Percentiles rank a stretch among this genome's conserved stretches.
phyloP scores from a whole-genome alignment of 2,888 invertebrate genomes.

The Allygus modestus region DNA sequence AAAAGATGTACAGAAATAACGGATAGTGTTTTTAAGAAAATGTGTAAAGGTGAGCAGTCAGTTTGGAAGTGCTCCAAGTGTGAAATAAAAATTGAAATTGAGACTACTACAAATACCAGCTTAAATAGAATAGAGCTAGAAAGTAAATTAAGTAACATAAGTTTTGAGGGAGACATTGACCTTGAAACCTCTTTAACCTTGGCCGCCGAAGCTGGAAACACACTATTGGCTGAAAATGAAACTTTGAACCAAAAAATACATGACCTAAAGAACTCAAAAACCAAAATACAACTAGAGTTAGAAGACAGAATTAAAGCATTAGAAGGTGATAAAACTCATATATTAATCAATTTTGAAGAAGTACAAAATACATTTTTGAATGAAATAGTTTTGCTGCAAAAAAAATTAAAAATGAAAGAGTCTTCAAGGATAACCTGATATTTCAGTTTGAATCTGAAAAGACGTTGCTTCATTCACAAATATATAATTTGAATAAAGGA shows the following conservation, averaged over 20 bases:
- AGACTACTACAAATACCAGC: neutral
- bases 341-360: neutral
- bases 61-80: neutral
- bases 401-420: neutral
- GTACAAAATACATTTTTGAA: neutral
- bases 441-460: slow-evolving; percentile 1
- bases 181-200: slow-evolving; percentile 17
- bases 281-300: neutral
- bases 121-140: neutral
- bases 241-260: slow-evolving; percentile 14
- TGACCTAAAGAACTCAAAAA: neutral
- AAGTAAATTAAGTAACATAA: neutral
- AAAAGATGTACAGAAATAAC: neutral
- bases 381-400: neutral
- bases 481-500: neutral
- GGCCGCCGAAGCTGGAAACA: neutral
- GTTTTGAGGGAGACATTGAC: neutral
- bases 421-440: neutral
- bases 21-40: neutral
- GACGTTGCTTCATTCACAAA: neutral
- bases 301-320: slow-evolving; percentile 9
- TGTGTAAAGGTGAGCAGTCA: neutral
- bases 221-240: neutral
- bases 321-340: neutral
- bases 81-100: neutral